Evolutionary conservation across 2,113 vertebrate species (phyloP).

Genomic region (Sylvia atricapilla): DNA sequence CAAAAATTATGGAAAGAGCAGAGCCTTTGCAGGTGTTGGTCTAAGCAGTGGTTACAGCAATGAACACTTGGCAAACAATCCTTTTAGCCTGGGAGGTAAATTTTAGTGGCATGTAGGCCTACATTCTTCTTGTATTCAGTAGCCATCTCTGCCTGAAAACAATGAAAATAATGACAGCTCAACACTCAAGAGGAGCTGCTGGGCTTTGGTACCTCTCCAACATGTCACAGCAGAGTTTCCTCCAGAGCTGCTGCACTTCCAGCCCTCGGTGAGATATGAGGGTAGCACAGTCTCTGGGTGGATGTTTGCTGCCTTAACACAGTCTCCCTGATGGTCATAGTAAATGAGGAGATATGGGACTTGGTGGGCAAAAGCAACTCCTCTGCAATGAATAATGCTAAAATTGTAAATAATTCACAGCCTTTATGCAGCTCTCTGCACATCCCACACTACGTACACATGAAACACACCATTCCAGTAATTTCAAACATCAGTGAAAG

Average conservation of each 20-base stretch:
- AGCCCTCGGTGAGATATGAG: neutral
- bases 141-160: neutral
- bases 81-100: neutral
- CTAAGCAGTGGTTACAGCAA: neutral
- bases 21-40: neutral
- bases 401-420: neutral
- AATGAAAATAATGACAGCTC: neutral
- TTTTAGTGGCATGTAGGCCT: fast-evolving
- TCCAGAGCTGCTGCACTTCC: neutral
- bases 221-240: neutral
- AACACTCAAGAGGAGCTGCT: neutral
- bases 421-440: neutral
- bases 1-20: fast-evolving
- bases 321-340: fast-evolving
- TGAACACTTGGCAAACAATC: neutral
- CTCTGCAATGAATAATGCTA: neutral
- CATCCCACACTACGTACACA: fast-evolving
- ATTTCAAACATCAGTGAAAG: neutral
- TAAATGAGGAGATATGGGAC: neutral
- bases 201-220: neutral
- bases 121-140: neutral
- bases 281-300: neutral
- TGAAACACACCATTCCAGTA: neutral
- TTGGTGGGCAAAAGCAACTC: neutral
- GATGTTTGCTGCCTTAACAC: neutral